Conservation (phyloP, 2,888 invertebrate genomes). For the Andrena camellia region DNA sequence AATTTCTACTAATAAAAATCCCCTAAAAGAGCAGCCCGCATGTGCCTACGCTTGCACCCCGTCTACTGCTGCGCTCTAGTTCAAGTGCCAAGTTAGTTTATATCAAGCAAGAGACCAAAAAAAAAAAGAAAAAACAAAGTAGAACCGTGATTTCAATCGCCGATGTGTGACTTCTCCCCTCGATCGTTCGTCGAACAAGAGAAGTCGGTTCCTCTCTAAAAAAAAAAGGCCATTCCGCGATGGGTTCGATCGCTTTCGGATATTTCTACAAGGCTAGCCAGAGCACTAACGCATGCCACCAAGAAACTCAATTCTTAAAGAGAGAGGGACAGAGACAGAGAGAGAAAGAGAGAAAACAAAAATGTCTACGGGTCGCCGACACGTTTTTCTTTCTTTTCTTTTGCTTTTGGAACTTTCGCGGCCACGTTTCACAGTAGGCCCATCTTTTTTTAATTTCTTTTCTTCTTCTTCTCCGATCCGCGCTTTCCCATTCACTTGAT, state of each 20-base stretch:
- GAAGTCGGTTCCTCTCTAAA: conserved; percentile 56
- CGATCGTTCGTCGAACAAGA: conserved; percentile 61
- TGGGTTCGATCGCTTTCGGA: conserved; percentile 61
- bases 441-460: neutral
- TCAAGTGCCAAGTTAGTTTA: conserved; percentile 67
- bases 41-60: conserved; percentile 79
- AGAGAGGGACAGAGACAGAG: conserved; percentile 55
- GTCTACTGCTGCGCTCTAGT: conserved; percentile 76
- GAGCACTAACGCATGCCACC: conserved; percentile 80
- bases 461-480: neutral
- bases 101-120: conserved; percentile 67
- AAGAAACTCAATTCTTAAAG: conserved; percentile 75
- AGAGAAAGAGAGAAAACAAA: conserved; percentile 62
- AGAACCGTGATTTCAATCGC: neutral
- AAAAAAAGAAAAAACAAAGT: conserved; percentile 9
- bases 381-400: conserved; percentile 22
- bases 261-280: conserved; percentile 71
- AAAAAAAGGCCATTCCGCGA: conserved; percentile 65
- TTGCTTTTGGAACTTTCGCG: conserved; percentile 3
- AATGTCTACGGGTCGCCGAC: conserved; percentile 63
- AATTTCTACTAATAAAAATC: conserved; percentile 74
- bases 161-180: conserved; percentile 49
- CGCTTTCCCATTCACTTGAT: neutral
- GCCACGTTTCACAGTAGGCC: neutral
- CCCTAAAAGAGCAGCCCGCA: conserved; percentile 72